Percentiles rank a stretch among this genome's conserved stretches.
Evolutionary conservation across 2,888 invertebrate genomes (phyloP).

Genomic region (Temnothorax rugatulus): DNA sequence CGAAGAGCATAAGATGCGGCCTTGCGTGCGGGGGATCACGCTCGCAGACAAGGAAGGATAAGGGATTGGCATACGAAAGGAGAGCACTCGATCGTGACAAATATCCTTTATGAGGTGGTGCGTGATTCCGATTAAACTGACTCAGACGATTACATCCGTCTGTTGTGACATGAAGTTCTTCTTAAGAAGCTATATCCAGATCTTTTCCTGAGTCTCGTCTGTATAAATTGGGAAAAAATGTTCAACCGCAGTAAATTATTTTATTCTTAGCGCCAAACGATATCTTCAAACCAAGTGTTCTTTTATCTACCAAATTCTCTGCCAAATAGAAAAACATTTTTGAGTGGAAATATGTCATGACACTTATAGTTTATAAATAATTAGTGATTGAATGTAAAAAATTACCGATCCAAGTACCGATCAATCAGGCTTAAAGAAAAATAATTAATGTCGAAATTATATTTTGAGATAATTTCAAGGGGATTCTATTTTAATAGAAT

Average conservation of each 20-base stretch:
- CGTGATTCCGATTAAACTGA: slow-evolving; percentile 60
- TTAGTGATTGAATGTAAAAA: neutral
- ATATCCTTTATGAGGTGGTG: slow-evolving; percentile 73
- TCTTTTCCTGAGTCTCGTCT: neutral
- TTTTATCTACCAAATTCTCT: neutral
- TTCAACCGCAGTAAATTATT: neutral
- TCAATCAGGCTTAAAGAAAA: neutral
- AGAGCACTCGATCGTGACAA: slow-evolving; percentile 52
- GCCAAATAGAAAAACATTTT: neutral
- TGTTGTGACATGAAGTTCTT: neutral
- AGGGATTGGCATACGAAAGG: slow-evolving; percentile 50
- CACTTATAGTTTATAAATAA: neutral
- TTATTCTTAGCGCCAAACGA: neutral
- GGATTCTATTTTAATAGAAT: slow-evolving; percentile 7
- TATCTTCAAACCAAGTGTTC: neutral
- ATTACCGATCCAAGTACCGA: neutral
- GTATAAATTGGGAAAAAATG: neutral
- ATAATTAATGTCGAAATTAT: neutral
- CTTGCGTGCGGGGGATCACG: slow-evolving; percentile 7
- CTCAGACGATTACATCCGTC: slow-evolving; percentile 18
- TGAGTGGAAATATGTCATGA: neutral
- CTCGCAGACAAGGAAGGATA: slow-evolving; percentile 31
- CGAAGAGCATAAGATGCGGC: neutral
- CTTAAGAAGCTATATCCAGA: neutral
- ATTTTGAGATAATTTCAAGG: neutral